Percentiles rank a stretch among this genome's conserved stretches.
Conservation (phyloP, 2,797 vertebrate genomes). For the Furcifer pardalis region DNA sequence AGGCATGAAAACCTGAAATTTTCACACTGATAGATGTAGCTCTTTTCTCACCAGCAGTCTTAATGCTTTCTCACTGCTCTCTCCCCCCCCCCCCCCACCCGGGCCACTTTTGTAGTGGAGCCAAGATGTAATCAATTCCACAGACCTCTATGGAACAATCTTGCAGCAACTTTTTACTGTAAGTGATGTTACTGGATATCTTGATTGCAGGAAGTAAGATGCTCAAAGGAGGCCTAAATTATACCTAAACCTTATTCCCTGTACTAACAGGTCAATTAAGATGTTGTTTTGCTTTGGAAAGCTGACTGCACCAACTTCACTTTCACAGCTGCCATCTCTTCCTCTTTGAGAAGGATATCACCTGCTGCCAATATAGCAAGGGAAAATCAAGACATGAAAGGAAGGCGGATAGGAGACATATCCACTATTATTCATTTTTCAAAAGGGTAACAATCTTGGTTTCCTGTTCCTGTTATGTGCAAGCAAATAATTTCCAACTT, state of each 20-base stretch:
- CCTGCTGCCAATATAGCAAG: background rate
- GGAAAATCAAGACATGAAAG: background rate
- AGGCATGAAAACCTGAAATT: background rate
- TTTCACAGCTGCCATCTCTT: background rate
- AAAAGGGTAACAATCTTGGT: background rate
- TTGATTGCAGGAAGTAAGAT: background rate
- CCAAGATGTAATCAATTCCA: slow-evolving; percentile 2
- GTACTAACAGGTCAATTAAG: background rate
- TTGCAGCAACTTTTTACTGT: background rate
- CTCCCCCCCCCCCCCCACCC: too few relatives aligned
- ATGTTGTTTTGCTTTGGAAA: background rate
- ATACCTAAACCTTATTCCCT: background rate
- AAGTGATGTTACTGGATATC: slow-evolving; percentile 6
- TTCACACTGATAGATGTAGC: background rate
- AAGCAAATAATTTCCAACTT: too few relatives aligned
- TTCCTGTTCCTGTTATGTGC: background rate
- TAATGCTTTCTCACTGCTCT: background rate
- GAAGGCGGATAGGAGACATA: background rate
- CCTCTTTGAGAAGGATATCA: background rate
- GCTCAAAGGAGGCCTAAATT: background rate
- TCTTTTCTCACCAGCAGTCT: background rate
- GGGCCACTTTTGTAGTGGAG: background rate
- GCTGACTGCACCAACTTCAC: background rate
- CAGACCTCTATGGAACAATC: background rate
- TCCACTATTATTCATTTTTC: background rate